Evolutionary conservation across 1,140 invertebrate genomes (phyloP), one percentile per base, ranked within the genome.

Genomic region (Dufourea novaeangliae): DNA sequence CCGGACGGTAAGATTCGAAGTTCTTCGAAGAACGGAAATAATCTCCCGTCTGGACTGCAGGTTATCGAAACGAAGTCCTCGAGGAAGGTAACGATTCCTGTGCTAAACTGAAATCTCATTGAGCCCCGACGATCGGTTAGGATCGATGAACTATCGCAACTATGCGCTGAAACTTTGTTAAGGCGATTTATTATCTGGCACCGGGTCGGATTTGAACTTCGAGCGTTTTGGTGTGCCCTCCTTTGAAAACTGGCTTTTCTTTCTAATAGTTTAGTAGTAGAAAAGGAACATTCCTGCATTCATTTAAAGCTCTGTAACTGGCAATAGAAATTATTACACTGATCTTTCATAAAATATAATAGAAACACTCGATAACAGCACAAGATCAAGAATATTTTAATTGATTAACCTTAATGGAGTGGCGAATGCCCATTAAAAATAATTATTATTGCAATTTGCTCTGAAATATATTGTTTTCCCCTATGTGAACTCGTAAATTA

Each of bases 61-160:
- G 57, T 39, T 63, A 39, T 73, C 59, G 59, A 52, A 73, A 41
- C 34, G 34, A 46, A 52, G 44, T 73, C 46, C 59, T 73, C 46
- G 17, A 22, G 5, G 4, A 32, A 37, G 66, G 22, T 68, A 63
- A 54, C 61, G 70, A 54, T 73, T 63, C 22, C 32, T 29, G n/a
- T n/a, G 59, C n/a, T 41, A 73, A 73, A 73, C 63, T 63, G 70
- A 62, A 73, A 73, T 73, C 70, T 52, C 57, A 34, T 54, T n/a
- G 46, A 73, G n/a, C 22, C 17, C 4, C 17, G 34, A 3, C 37
- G 41, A 39, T 32, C 50, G 29, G 22, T 20, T 32, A 32, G 29
- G 66, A 54, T 50, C 50, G 39, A 68, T 27, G 32, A 34, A 37
- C 66, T 67, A 52, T 54, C 29, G 44, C 37, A 46, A 46, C 62